Percentiles rank a stretch among this genome's conserved stretches.
Evolutionary conservation across 2,113 vertebrate genomes (phyloP).

Genomic region (Mirounga angustirostris): DNA sequence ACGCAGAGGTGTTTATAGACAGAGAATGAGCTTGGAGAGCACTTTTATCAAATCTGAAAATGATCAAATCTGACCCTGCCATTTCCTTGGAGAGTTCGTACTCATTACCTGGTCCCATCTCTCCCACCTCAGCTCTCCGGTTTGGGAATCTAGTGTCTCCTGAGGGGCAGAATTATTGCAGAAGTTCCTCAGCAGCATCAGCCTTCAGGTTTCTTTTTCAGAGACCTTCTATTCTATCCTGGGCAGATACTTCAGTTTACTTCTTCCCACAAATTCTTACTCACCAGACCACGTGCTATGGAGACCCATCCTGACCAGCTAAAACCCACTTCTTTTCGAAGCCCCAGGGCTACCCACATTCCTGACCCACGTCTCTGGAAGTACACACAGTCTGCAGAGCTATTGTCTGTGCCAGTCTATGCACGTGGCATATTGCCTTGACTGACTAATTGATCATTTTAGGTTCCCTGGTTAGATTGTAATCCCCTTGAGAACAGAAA

Average conservation of each 20-base stretch:
- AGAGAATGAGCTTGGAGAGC: not conserved
- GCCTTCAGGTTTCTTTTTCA: not conserved
- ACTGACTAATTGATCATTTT: not conserved
- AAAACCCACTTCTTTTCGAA: not conserved
- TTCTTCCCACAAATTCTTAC: not conserved
- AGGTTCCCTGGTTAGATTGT: not conserved
- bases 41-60: constrained; percentile 26
- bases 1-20: not conserved
- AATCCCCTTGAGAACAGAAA: constrained; percentile 17
- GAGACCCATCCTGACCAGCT: not conserved
- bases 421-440: not conserved
- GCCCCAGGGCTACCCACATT: not conserved
- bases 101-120: not conserved
- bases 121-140: not conserved
- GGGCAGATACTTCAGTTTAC: not conserved
- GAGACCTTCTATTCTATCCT: not conserved
- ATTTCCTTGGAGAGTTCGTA: not conserved
- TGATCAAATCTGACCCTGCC: not conserved
- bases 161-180: not conserved
- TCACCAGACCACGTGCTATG: not conserved
- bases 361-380: not conserved
- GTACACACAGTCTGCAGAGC: not conserved
- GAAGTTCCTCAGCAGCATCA: not conserved
- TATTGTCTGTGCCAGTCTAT: no score
- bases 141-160: not conserved